A percentile compares a stretch with the other conserved stretches of the same genome.
These are phyloP conservation scores for Gila robusta DNA, from an alignment of 2,797 vertebrate genomes.

Conservation along the genomic window DNA sequence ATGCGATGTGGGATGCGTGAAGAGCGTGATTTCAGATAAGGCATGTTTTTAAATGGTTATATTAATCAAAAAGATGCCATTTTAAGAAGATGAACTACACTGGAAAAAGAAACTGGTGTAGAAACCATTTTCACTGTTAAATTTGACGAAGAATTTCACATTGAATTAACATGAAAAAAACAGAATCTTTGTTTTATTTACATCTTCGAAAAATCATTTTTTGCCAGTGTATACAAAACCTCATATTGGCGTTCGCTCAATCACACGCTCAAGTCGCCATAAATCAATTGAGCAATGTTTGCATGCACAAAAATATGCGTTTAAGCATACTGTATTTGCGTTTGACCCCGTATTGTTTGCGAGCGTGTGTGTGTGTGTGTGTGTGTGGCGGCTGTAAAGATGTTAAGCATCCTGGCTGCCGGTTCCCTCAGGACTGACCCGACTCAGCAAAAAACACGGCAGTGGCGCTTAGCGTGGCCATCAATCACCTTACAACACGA, in stretches of 20 bases:
- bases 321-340: constrained; percentile 17
- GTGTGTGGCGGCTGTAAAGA: constrained; percentile 28
- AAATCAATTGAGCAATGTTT: neutral
- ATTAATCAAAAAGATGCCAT: constrained; percentile 15
- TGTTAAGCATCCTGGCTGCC: constrained; percentile 28
- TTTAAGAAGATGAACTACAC: neutral
- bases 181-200: neutral
- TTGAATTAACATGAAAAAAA: neutral
- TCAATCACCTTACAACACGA: constrained; percentile 76
- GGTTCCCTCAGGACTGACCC: constrained; percentile 60
- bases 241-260: neutral
- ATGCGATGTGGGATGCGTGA: neutral
- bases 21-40: constrained; percentile 48
- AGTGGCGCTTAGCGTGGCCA: constrained; percentile 60
- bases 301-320: neutral
- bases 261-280: neutral
- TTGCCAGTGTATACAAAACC: neutral
- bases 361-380: neutral
- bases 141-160: neutral
- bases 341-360: constrained; percentile 21
- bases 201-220: too few relatives aligned
- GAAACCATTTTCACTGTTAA: neutral
- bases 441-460: constrained; percentile 72
- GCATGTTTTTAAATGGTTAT: constrained; percentile 35
- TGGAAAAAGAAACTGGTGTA: neutral